Conservation (phyloP, 2,888 invertebrate species). For the Lutraria lutraria region DNA sequence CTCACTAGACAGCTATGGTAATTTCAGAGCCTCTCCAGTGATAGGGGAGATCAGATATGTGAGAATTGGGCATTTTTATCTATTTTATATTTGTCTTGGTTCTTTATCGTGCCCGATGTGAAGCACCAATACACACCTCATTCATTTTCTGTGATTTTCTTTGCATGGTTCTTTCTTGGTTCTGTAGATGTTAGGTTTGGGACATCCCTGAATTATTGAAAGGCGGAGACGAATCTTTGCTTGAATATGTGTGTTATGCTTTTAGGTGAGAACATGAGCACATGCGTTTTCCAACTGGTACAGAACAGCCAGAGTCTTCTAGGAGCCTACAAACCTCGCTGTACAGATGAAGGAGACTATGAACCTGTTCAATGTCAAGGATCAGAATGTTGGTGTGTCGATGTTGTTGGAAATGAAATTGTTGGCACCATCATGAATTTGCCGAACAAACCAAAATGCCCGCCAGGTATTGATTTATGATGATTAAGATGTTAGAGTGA, state of each 20-base stretch:
- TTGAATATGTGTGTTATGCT: neutral
- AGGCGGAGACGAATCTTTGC: too few species aligned
- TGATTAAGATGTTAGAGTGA: neutral
- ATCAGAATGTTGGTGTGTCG: conserved; percentile 80
- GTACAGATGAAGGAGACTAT: conserved; percentile 78
- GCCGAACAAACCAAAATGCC: conserved; percentile 71
- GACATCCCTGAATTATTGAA: too few species aligned
- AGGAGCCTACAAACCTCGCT: conserved; percentile 74
- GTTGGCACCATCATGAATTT: conserved; percentile 63
- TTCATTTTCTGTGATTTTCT: too few species aligned
- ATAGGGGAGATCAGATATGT: too few species aligned
- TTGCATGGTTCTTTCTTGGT: too few species aligned
- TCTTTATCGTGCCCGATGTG: too few species aligned
- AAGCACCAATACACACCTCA: too few species aligned
- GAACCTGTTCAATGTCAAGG: conserved; percentile 79
- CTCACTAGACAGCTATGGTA: too few species aligned
- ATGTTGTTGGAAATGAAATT: conserved; percentile 71
- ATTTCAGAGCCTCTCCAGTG: too few species aligned
- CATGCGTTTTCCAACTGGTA: conserved; percentile 77
- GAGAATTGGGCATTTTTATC: too few species aligned
- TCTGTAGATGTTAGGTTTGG: too few species aligned
- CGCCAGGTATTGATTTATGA: conserved; percentile 58
- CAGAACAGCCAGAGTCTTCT: conserved; percentile 70
- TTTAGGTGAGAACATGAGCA: conserved; percentile 77
- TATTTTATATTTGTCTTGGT: too few species aligned